A percentile compares a stretch with the other conserved stretches of the same genome.
phyloP scores from a whole-genome alignment of 2,113 vertebrate species.

The Rhinopomastus cyanomelas region DNA sequence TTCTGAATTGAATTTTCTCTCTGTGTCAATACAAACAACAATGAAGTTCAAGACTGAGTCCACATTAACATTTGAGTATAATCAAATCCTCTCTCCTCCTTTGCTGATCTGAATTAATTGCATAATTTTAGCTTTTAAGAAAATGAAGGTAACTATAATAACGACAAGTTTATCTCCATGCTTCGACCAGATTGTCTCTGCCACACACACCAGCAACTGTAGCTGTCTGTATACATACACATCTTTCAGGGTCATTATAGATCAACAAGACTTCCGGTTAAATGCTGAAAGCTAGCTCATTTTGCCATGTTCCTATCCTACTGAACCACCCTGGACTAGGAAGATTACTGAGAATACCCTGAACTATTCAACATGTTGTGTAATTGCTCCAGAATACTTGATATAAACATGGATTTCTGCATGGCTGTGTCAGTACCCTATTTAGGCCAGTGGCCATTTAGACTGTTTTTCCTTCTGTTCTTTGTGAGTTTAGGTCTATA shows the following conservation, averaged over 20 bases:
- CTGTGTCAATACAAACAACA: background rate
- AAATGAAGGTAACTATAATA: background rate
- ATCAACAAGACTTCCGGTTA: background rate
- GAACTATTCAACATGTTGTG: background rate
- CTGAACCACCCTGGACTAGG: background rate
- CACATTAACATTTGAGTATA: background rate
- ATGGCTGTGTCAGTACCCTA: background rate
- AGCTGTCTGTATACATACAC: background rate
- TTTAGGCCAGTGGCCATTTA: conserved; percentile 55
- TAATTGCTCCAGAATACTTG: background rate
- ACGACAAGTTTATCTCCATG: background rate
- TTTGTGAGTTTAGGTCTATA: conserved; percentile 46
- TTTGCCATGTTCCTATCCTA: background rate
- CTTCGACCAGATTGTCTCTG: background rate
- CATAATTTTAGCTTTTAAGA: background rate
- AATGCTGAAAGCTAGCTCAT: background rate
- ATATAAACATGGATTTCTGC: conserved; percentile 3
- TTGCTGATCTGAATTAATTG: background rate
- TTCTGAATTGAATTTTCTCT: background rate
- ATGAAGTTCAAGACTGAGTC: background rate
- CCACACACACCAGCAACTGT: background rate
- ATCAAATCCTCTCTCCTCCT: background rate
- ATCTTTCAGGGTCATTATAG: background rate
- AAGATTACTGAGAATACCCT: background rate
- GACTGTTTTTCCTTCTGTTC: conserved; percentile 29